Evolutionary conservation across 2,113 vertebrate genomes (phyloP).

Genomic region (Nesoenas mayeri): DNA sequence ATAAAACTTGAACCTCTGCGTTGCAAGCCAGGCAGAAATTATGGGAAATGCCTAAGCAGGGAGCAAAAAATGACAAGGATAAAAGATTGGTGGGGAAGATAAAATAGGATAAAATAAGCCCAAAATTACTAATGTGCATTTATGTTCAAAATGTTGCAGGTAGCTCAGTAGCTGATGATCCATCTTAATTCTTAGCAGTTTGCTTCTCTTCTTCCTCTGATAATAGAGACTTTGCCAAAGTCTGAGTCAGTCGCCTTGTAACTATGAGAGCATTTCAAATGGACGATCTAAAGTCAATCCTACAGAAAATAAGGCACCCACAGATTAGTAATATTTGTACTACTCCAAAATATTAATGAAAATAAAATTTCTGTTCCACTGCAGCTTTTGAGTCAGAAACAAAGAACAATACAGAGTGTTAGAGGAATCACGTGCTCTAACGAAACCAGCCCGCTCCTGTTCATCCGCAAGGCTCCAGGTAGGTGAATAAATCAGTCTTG

Average conservation of each 20-base stretch:
- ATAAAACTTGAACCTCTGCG: background rate
- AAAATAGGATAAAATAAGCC: background rate
- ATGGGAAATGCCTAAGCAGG: background rate
- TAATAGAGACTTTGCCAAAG: background rate
- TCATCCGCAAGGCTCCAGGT: background rate
- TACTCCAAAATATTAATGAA: background rate
- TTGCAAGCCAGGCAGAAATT: background rate
- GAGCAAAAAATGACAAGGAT: background rate
- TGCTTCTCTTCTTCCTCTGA: background rate
- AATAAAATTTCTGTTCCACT: background rate
- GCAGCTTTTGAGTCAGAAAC: background rate
- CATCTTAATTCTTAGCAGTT: background rate
- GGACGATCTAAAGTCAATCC: background rate
- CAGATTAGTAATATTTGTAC: background rate
- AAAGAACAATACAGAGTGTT: background rate
- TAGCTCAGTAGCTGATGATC: background rate
- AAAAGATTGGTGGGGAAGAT: background rate
- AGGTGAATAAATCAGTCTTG: background rate
- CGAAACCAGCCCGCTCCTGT: background rate
- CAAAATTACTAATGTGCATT: background rate
- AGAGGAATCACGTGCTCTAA: accelerated
- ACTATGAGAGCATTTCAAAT: background rate
- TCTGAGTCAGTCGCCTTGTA: background rate
- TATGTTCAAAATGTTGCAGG: background rate
- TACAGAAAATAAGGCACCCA: background rate